phyloP scores from a whole-genome alignment of 2,113 vertebrate genomes.

The Collichthys lucidus region DNA sequence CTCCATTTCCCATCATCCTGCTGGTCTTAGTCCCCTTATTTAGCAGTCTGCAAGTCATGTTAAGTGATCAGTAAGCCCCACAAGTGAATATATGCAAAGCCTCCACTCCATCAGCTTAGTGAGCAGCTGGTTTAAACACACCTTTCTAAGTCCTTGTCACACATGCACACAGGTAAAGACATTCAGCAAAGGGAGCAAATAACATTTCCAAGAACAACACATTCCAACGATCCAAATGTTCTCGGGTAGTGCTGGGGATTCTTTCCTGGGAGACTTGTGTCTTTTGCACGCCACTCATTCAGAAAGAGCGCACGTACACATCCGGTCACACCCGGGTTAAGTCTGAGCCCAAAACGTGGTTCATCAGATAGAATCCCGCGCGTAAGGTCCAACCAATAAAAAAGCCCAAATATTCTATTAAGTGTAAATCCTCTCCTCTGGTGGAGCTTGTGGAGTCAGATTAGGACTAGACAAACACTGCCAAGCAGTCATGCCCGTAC shows the following conservation, averaged over 20 bases:
- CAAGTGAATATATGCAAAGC: conserved; percentile 78
- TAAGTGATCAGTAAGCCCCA: conserved; percentile 78
- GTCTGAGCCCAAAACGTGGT: conserved; percentile 38
- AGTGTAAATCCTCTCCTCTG: conserved; percentile 69
- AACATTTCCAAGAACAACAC: conserved; percentile 41
- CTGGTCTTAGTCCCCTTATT: conserved; percentile 49
- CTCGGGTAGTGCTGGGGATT: conserved; percentile 5
- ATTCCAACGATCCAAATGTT: conserved; percentile 27
- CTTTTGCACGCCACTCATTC: conserved; percentile 25
- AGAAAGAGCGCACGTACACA: conserved; percentile 40
- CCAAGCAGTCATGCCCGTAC: conserved; percentile 58
- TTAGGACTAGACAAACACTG: conserved; percentile 71
- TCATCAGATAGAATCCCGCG: conserved; percentile 65
- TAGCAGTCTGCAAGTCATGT: conserved; percentile 59
- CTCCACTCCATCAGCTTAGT: conserved; percentile 74
- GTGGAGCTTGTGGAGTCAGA: conserved; percentile 70
- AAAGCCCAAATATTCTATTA: conserved; percentile 74
- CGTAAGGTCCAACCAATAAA: conserved; percentile 66
- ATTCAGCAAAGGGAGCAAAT: conserved; percentile 47
- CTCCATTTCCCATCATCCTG: conserved; percentile 38
- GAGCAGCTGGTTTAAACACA: conserved; percentile 69
- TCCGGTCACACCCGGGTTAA: conserved; percentile 32
- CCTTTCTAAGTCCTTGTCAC: conserved; percentile 59
- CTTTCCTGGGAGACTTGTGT: conserved; percentile 13
- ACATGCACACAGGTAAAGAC: conserved; percentile 28